Evolutionary conservation across 2,797 vertebrate species (phyloP), one percentile per base, ranked within the genome.

Genomic region (Pristis pectinata): DNA sequence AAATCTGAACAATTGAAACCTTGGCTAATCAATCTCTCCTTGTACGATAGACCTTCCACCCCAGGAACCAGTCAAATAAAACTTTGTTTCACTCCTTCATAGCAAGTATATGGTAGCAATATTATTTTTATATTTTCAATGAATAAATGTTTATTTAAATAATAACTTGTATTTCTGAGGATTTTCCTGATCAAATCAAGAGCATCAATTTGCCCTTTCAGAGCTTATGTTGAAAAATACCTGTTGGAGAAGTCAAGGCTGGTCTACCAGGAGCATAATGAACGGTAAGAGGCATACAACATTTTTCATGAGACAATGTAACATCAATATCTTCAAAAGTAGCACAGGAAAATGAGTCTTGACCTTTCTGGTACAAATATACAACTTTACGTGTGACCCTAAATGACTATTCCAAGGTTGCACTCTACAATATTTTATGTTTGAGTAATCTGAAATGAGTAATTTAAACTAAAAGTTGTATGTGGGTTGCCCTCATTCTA

Each of bases 241-340:
- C 98, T 99, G 44, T 96, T 99, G 95, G 99, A 99, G 97, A 99
- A 99, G 96, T 99, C 99, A 0, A 98, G 99, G 95, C 98, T 99
- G 70, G 99, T 99, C 95, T 99, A 99, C 96, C 99, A 99, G 97
- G 99, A 99, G 96, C 98, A 99, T 97, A 99, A 99, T 80, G 99
- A 99, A 96, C 96, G 99, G 99, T 99, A 97, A 95, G 96, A 96
- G 93, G 30, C 93, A 34, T 53, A 87, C 30, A 76, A 1, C 56
- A 15, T 76, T 2, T 34, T 53, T 15, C 8, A 34, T 34, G 92
- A 76, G 30, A 1, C 92, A 94, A 53, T 94, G 49, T 91, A 37
- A 64, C 17, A 64, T 11, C n/a, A 27, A 24, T 37, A 91, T 41
- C 61, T 41, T 61, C n/a, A 67, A 19, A 67, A 34, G 34, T 1